Evolutionary conservation across 2,888 invertebrate genomes (phyloP).

Genomic region (Diplolepis rosae): DNA sequence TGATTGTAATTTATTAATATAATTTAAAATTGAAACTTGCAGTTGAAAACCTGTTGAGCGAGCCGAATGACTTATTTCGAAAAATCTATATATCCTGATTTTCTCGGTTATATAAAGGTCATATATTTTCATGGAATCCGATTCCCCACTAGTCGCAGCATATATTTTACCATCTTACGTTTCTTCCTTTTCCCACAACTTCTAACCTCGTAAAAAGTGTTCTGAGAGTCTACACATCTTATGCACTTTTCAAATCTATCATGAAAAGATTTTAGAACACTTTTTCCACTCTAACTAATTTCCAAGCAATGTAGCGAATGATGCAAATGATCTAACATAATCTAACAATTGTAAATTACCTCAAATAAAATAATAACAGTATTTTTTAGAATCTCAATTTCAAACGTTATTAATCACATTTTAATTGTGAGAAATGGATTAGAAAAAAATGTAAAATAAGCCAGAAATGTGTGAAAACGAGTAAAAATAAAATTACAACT

Average conservation of each 20-base stretch:
- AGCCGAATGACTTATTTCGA: not conserved
- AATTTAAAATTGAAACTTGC: not conserved
- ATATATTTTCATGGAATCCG: constrained; percentile 25
- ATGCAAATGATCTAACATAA: too few species aligned
- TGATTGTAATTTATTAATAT: not conserved
- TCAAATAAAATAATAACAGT: too few species aligned
- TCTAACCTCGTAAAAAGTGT: constrained; percentile 7
- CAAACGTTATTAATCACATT: too few species aligned
- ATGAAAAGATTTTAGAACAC: not conserved
- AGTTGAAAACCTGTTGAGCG: not conserved
- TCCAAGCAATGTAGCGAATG: too few species aligned
- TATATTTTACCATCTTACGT: constrained; percentile 1
- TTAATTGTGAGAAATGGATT: too few species aligned
- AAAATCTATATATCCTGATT: constrained; percentile 5
- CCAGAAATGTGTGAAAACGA: too few species aligned
- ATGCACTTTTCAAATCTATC: not conserved
- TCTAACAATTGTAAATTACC: too few species aligned
- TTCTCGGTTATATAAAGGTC: constrained; percentile 6
- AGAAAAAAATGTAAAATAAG: too few species aligned
- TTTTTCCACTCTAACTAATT: not conserved
- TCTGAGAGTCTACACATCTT: not conserved
- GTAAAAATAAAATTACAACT: too few species aligned
- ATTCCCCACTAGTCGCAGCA: not conserved
- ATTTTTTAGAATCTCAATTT: too few species aligned
- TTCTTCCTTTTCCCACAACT: not conserved